phyloP scores from a whole-genome alignment of 1,140 invertebrate species.

The Telenomus remus region DNA sequence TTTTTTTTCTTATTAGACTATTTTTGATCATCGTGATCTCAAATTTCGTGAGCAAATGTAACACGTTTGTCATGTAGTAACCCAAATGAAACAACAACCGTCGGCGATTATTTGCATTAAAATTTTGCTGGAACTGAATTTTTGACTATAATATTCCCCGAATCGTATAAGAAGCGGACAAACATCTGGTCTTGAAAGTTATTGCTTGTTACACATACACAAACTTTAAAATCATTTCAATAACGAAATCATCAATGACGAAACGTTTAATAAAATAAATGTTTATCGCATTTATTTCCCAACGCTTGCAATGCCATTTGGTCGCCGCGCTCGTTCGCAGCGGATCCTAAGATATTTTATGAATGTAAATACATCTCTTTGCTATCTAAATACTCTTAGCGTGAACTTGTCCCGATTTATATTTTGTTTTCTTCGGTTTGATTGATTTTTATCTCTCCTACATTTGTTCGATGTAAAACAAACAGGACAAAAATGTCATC shows the following conservation, averaged over 20 bases:
- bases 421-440: not conserved
- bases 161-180: slow-evolving; percentile 22
- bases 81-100: slow-evolving; percentile 32
- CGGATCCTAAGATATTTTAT: not conserved
- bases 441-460: not conserved
- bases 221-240: slow-evolving; percentile 43
- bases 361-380: not conserved
- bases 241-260: slow-evolving; percentile 27
- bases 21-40: slow-evolving; percentile 19
- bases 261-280: slow-evolving; percentile 42
- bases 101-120: slow-evolving; percentile 44
- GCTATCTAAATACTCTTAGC: not conserved
- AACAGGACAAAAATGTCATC: not conserved
- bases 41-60: slow-evolving; percentile 20
- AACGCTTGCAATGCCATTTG: slow-evolving; percentile 21
- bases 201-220: slow-evolving; percentile 44
- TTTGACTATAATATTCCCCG: slow-evolving; percentile 37
- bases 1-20: slow-evolving; percentile 1
- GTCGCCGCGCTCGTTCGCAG: slow-evolving; percentile 14
- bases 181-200: slow-evolving; percentile 39
- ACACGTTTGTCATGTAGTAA: slow-evolving; percentile 18
- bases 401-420: slow-evolving; percentile 2
- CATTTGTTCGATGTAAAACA: not conserved
- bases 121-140: slow-evolving; percentile 42
- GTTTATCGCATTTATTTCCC: slow-evolving; percentile 41